Percentiles rank a stretch among this genome's conserved stretches.
These are phyloP conservation scores for Podocnemis expansa DNA, from an alignment of 2,113 vertebrate genomes.

Conservation along the genomic window DNA sequence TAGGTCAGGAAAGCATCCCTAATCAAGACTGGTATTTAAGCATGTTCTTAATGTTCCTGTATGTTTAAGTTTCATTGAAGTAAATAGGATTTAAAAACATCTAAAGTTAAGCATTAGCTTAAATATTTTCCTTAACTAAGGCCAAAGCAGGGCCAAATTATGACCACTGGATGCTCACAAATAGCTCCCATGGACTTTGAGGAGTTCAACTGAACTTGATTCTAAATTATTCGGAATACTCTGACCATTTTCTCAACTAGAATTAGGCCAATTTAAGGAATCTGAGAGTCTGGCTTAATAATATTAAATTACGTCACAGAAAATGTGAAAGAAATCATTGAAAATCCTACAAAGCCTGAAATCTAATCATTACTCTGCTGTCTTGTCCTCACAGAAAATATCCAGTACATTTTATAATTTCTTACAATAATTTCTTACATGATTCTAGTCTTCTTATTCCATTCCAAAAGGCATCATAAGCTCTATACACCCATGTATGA, in stretches of 20 bases:
- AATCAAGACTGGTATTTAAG: not conserved
- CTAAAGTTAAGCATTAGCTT: not conserved
- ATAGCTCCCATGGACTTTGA: not conserved
- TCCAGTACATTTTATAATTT: accelerated
- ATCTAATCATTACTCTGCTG: not conserved
- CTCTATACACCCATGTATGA: not conserved
- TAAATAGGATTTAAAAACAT: not conserved
- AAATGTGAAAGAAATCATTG: not conserved
- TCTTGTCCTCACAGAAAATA: not conserved
- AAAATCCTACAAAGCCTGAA: not conserved
- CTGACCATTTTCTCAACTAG: not conserved
- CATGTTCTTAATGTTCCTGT: not conserved
- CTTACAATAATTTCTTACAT: not conserved
- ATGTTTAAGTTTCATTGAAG: not conserved
- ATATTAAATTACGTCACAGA: not conserved
- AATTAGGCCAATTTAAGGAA: not conserved
- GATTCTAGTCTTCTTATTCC: not conserved
- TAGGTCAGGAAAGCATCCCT: not conserved
- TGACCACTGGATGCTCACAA: not conserved
- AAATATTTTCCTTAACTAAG: not conserved
- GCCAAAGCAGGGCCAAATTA: not conserved
- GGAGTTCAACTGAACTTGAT: not conserved
- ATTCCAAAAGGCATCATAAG: not conserved
- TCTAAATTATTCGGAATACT: not conserved
- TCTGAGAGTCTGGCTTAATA: not conserved